These are phyloP conservation scores for Lasioglossum marginatum DNA, from an alignment of 2,888 invertebrate species.

Conservation along the genomic window DNA sequence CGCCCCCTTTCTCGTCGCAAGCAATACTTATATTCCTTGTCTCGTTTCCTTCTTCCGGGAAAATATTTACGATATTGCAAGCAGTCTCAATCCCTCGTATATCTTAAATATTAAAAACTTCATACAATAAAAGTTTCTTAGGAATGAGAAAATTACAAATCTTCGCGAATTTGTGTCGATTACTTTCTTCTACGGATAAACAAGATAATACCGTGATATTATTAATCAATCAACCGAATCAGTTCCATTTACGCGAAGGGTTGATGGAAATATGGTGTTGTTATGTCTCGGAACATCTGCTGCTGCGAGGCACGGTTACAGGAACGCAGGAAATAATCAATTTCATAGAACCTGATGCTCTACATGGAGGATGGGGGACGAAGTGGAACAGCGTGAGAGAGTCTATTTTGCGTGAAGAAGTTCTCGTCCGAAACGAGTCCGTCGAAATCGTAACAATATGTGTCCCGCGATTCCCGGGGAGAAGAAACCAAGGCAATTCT, in stretches of 20 bases:
- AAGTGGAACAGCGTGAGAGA: background rate
- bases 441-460: constrained; percentile 57
- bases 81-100: background rate
- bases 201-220: background rate
- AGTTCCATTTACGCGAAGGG: background rate
- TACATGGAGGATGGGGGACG: background rate
- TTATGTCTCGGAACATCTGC: constrained; percentile 7
- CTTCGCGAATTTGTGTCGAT: background rate
- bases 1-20: background rate
- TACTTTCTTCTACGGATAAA: background rate
- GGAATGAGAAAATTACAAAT: background rate
- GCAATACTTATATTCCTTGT: background rate
- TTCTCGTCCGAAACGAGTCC: constrained; percentile 11
- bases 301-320: background rate
- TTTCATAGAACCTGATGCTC: constrained; percentile 10
- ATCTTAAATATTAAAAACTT: background rate
- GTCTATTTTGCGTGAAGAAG: constrained; percentile 18
- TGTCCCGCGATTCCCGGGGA: constrained; percentile 34
- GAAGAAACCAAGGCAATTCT: constrained; percentile 40
- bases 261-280: background rate
- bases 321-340: constrained; percentile 7
- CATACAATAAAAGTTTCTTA: background rate
- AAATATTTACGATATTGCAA: background rate
- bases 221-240: background rate
- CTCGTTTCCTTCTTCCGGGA: background rate